Evolutionary conservation across 2,888 invertebrate genomes (phyloP), one percentile per base, ranked within the genome.

Genomic region (Corythucha ciliata): DNA sequence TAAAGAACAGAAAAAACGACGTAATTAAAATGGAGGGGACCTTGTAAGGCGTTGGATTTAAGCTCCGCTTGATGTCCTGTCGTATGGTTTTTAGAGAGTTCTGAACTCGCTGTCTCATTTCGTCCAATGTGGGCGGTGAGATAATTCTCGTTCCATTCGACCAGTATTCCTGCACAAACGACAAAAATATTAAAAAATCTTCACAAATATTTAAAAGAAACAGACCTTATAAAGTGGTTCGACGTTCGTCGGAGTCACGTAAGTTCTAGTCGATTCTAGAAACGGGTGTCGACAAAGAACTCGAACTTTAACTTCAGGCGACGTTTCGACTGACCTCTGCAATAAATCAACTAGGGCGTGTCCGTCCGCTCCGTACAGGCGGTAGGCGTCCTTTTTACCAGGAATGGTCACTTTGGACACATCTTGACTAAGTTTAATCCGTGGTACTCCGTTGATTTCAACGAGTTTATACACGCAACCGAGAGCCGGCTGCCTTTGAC

Each of bases 401-500:
- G 97, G 97, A 76, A 98, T 92, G 2, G 96, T 94, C 12, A 97
- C 89, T 74, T 98, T 98, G 51, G 85, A 89, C 14, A 96, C 90
- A 68, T 97, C 96, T 69, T 96, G 93, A 66, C 93, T 94, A 21
- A 98, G 72, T 68, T 98, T 98, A 52, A 98, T 96, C 57, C 94
- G 78, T 1, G 97, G 89, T 59, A 81, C 79, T 0, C 79, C 79
- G 66, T 93, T 92, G 49, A 97, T 83, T 70, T 94, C 93, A 1
- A 97, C 96, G 69, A 97, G 74, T 75, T 98, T 98, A 70, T 90
- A 98, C 12, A 98, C 96, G 69, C 97, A 96, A 2, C 97, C 97
- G 21, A 98, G 72, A 0, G 97, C 96, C 1, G 97, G 97, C 67
- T 98, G 97, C 50, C 90, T 80, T 69, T 97, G 96, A 67, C 97